Percentiles rank a stretch among this genome's conserved stretches.
These are phyloP conservation scores for Tiliqua scincoides DNA, from an alignment of 2,113 vertebrate species.

Conservation along the genomic window DNA sequence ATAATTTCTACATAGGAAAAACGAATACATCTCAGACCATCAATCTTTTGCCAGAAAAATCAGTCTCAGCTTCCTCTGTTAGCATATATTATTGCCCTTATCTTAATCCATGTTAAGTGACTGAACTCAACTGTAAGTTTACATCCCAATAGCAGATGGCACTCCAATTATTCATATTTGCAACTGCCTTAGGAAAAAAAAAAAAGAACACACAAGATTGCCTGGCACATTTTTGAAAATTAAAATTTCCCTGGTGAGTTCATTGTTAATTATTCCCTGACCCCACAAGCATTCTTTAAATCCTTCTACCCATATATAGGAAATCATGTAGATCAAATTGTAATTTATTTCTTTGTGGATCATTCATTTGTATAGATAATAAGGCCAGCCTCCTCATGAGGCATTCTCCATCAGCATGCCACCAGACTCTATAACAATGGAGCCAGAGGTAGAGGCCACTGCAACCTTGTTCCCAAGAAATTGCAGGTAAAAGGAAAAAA, in stretches of 20 bases:
- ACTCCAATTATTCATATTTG: conserved; percentile 44
- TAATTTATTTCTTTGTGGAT: background rate
- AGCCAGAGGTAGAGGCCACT: no score
- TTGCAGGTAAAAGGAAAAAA: background rate
- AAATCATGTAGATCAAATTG: background rate
- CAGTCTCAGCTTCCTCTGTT: background rate
- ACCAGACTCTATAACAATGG: no score
- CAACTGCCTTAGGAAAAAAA: conserved; percentile 26
- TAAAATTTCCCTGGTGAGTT: conserved; percentile 28
- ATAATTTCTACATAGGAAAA: conserved; percentile 41
- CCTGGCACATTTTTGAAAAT: background rate
- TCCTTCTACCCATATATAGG: background rate
- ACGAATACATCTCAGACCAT: conserved; percentile 49
- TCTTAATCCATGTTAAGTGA: conserved; percentile 37
- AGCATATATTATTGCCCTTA: conserved; percentile 13
- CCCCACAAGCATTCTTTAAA: background rate
- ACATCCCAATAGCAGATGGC: conserved; percentile 55
- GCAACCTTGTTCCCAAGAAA: background rate
- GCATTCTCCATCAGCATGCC: no score
- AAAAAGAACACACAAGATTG: conserved; percentile 18
- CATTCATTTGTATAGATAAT: conserved; percentile 23
- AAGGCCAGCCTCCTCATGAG: background rate
- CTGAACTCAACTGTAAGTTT: conserved; percentile 1
- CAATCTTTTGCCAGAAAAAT: conserved; percentile 24
- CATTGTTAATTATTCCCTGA: background rate